Base-by-base conservation (phyloP, 2,888 invertebrate genomes). In the Malthinus seriepunctatus region DNA sequence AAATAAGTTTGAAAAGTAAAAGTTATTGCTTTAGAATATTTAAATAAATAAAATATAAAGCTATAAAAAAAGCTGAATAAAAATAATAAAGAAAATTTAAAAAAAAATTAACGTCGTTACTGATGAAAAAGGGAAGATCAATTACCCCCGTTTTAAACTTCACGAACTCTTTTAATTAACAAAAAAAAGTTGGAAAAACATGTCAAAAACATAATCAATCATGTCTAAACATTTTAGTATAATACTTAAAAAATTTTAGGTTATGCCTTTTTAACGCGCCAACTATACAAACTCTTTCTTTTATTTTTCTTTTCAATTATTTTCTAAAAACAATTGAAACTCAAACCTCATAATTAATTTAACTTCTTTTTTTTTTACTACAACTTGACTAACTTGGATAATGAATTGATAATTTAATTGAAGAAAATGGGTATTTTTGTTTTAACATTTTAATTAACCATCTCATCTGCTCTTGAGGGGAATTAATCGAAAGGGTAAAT, bases 131-230 rank as follows among this genome's bases (percentile, higher is more conserved):
- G 23, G 37, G 47, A 23, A 53, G 47, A 53, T 45, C 45, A 53
- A 47, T 42, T 42, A 53, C 38, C 37, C 23, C 23, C 53, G 53
- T 33, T 53, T 46, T 47, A 47, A 47, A 53, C 38, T 53, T 53
- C 33, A 15, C 38, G 32, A 47, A 53, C 47, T 42, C 53, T 32
- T 53, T 53, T 53, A 53, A 53, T 53, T 53, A 53, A 47, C 38
- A 53, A 53, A 53, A 47, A 34, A 52, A 45, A 46, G 53, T 47
- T 53, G 46, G 35, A 38, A 47, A 45, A 47, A 53, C 53, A 53
- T 15, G 53, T 47, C 53, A 37, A 45, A 53, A 46, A 47, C 33
- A 53, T 53, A 53, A 53, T 53, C 53, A 47, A 53, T 53, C 53
- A 47, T 38, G 14, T 45, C 32, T 47, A 35, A 46, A 46, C n/a